phyloP scores from a whole-genome alignment of 2,797 vertebrate genomes.

The Accipiter minullus region DNA sequence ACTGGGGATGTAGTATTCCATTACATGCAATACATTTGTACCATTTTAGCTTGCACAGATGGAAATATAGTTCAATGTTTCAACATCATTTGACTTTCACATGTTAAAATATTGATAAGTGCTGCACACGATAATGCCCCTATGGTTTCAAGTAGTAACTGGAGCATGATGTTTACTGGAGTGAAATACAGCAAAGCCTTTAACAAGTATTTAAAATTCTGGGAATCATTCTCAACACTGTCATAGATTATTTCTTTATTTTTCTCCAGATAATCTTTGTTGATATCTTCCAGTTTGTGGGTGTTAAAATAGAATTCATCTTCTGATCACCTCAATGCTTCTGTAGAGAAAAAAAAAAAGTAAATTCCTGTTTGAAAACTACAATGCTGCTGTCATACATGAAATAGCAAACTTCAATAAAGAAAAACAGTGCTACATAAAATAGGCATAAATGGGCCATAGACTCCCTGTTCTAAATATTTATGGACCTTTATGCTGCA shows the following conservation, averaged over 20 bases:
- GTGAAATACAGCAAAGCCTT: slow-evolving; percentile 82
- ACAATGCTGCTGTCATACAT: neutral
- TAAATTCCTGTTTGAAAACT: neutral
- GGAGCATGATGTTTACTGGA: slow-evolving; percentile 82
- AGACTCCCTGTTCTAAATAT: slow-evolving; percentile 55
- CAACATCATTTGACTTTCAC: slow-evolving; percentile 94
- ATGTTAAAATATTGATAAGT: slow-evolving; percentile 90
- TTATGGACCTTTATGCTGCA: slow-evolving; percentile 30
- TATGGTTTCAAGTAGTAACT: slow-evolving; percentile 77
- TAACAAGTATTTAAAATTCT: slow-evolving; percentile 82
- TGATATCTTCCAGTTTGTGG: slow-evolving; percentile 30
- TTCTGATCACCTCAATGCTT: slow-evolving; percentile 3
- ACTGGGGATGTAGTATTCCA: slow-evolving; percentile 83
- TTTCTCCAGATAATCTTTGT: slow-evolving; percentile 45
- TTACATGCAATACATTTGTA: slow-evolving; percentile 81
- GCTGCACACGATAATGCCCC: slow-evolving; percentile 79
- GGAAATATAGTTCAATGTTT: slow-evolving; percentile 89
- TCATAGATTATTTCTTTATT: slow-evolving; percentile 55
- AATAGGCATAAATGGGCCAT: slow-evolving; percentile 17
- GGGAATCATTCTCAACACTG: slow-evolving; percentile 66
- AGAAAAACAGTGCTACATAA: slow-evolving; percentile 11
- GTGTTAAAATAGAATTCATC: slow-evolving; percentile 28
- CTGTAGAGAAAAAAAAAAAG: neutral
- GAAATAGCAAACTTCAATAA: slow-evolving; percentile 13
- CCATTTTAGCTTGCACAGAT: slow-evolving; percentile 88